These are phyloP conservation scores for Channallabes apus DNA, from an alignment of 2,797 vertebrate species.

Conservation along the genomic window DNA sequence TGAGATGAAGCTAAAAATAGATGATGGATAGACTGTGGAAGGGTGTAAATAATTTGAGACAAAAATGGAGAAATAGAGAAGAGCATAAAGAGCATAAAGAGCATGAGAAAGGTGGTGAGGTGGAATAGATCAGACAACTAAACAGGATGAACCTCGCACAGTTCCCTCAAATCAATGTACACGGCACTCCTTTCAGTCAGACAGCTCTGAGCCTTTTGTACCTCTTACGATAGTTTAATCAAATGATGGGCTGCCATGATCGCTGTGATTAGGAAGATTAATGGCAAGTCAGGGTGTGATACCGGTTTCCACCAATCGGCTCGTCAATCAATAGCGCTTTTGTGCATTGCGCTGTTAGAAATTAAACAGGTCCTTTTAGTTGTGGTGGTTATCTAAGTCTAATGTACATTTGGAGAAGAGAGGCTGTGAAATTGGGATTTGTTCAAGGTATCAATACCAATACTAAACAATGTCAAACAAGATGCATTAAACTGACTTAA, in stretches of 20 bases:
- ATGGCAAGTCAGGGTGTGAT: constrained; percentile 46
- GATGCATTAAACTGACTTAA: neutral
- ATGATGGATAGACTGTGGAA: neutral
- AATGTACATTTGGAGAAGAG: neutral
- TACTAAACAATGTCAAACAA: neutral
- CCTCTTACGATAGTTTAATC: constrained; percentile 39
- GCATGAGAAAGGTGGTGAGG: neutral
- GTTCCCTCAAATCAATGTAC: constrained; percentile 41
- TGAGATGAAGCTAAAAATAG: constrained; percentile 1
- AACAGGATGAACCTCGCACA: neutral
- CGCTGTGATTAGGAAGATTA: constrained; percentile 47
- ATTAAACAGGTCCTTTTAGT: neutral
- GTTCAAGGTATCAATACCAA: neutral
- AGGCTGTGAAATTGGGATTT: neutral
- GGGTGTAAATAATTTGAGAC: neutral
- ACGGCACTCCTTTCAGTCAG: constrained; percentile 40
- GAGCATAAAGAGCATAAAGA: neutral
- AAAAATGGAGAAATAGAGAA: neutral
- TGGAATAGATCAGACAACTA: neutral
- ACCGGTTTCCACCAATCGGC: constrained; percentile 40
- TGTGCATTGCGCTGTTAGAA: constrained; percentile 24
- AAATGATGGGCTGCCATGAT: constrained; percentile 44
- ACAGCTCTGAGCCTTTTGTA: constrained; percentile 48
- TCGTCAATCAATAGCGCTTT: constrained; percentile 23
- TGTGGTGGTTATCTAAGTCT: neutral